Conservation (phyloP, 2,797 vertebrate genomes). For the Aselliscus stoliczkanus region DNA sequence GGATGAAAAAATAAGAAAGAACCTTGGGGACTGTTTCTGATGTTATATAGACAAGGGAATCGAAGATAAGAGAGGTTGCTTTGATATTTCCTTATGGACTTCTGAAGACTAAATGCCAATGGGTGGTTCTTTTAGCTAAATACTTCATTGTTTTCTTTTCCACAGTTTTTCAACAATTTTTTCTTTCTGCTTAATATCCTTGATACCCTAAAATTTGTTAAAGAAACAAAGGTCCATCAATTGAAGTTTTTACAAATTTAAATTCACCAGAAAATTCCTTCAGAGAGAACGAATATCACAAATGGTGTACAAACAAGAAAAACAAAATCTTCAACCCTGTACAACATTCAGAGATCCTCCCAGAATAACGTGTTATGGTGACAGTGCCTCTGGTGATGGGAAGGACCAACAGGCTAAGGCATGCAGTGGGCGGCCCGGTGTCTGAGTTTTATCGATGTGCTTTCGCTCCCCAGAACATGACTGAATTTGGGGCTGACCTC, state of each 20-base stretch:
- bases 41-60: background rate
- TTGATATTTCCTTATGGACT: background rate
- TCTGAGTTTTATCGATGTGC: too few species aligned
- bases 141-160: background rate
- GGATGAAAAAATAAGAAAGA: background rate
- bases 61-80: background rate
- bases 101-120: background rate
- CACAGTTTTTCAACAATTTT: background rate
- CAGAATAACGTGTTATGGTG: background rate
- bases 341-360: background rate
- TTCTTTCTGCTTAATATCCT: background rate
- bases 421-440: background rate
- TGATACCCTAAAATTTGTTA: background rate
- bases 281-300: background rate
- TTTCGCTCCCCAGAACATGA: fast-evolving
- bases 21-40: background rate
- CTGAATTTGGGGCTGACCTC: background rate
- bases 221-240: background rate
- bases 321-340: background rate
- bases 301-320: background rate
- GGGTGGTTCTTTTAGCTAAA: background rate
- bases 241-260: background rate
- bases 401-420: background rate
- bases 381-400: background rate
- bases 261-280: background rate